phyloP scores from a whole-genome alignment of 2,797 vertebrate species.

The Florisuga fusca region DNA sequence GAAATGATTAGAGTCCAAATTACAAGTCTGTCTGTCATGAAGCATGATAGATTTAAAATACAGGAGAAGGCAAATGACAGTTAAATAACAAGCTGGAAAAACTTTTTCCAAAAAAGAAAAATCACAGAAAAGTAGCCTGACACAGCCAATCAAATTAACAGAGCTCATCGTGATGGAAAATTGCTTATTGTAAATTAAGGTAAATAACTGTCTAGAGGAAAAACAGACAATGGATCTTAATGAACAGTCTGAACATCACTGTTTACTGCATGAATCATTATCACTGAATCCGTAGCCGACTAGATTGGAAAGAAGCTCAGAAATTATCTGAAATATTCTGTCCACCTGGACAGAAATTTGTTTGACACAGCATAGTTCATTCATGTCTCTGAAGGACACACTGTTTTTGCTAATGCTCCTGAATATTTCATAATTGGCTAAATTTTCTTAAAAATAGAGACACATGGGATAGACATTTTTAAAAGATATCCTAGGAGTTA shows the following conservation, averaged over 20 bases:
- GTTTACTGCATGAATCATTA: constrained; percentile 34
- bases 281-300: not conserved
- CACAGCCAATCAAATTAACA: constrained; percentile 5
- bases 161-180: not conserved
- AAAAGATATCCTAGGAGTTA: not conserved
- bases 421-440: not conserved
- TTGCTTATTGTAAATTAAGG: constrained; percentile 1
- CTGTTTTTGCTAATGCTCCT: not conserved
- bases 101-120: constrained; percentile 58
- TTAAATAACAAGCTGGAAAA: constrained; percentile 58
- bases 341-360: not conserved
- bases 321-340: not conserved
- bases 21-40: constrained; percentile 70
- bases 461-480: not conserved
- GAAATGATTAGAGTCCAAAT: constrained; percentile 73
- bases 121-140: constrained; percentile 24
- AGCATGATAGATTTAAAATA: constrained; percentile 65
- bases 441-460: not conserved
- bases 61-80: constrained; percentile 62
- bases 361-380: not conserved
- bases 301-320: not conserved
- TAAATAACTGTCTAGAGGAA: constrained; percentile 25
- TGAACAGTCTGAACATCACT: constrained; percentile 9
- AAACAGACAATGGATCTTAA: constrained; percentile 36
- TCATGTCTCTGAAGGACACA: not conserved